Base-by-base conservation (phyloP, 1,140 invertebrate species). In the Caenorhabditis latens region DNA sequence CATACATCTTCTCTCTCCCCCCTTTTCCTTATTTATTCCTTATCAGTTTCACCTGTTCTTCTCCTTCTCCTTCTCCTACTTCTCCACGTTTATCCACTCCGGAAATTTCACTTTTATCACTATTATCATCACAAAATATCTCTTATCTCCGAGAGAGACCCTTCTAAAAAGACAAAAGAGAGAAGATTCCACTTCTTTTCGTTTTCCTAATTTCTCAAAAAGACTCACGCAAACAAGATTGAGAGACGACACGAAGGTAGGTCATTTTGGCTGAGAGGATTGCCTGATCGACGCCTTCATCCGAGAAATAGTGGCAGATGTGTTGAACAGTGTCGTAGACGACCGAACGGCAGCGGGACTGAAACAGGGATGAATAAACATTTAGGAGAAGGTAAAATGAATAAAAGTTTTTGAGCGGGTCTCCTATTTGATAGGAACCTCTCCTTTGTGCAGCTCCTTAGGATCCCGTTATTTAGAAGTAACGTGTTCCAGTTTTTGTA, bases 241-340 rank as follows among this genome's bases (percentile, higher is more conserved):
- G 75, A 48, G 90, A 88, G 43, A 91, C 85, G 21, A 91, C 89
- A 53, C 91, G 87, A 57, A 91, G 90, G 63, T 90, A 90, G 63
- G 91, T 88, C 90, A 91, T 91, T 58, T 84, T 85, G 13, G 87
- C 75, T 24, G 83, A 86, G 16, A 91, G 85, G 14, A 85, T 71
- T 58, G 91, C 90, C n/a, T 79, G 58, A 87, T 91, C 91, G 14
- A 91, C 71, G 21, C 86, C 90, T 55, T 91, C 91, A 50, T 92
- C 88, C 21, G 57, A 61, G 87, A 91, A 91, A 82, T 90, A 91
- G 58, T 91, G 91, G 84, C 90, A 91, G 63, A 91, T 90, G 83
- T 91, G 90, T n/a, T 86, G 58, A 19, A 90, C 61, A 11, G 88
- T 85, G 63, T 91, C 90, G 85, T 92, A 91, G 61, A 91, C 90